phyloP scores from a whole-genome alignment of 2,113 vertebrate species.

The Melanocharis versteri region DNA sequence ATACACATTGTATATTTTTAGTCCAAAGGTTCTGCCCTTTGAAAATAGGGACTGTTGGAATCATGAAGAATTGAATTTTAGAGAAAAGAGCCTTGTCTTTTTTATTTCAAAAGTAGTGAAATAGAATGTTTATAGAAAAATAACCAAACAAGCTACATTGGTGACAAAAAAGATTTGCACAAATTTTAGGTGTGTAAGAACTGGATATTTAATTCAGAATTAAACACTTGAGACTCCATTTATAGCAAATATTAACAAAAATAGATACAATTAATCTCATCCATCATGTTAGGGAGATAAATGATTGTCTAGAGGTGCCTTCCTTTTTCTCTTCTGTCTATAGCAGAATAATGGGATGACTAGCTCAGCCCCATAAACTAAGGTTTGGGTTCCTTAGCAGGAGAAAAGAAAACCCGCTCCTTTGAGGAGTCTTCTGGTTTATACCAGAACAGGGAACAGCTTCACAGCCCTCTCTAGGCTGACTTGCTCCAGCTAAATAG shows the following conservation, averaged over 20 bases:
- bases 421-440: background rate
- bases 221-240: background rate
- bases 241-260: background rate
- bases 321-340: background rate
- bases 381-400: background rate
- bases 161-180: background rate
- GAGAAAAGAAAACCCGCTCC: background rate
- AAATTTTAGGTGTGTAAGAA: background rate
- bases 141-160: background rate
- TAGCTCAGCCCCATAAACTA: background rate
- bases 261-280: background rate
- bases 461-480: background rate
- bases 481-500: background rate
- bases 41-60: background rate
- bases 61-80: background rate
- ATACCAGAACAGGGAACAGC: background rate
- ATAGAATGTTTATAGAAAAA: background rate
- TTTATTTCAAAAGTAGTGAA: background rate
- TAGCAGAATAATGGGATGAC: background rate
- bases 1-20: background rate
- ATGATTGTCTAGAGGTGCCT: background rate
- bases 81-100: background rate
- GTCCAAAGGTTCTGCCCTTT: background rate
- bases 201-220: background rate
- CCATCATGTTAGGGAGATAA: background rate